Conservation (phyloP, 2,797 vertebrate genomes). For the Sparus aurata region DNA sequence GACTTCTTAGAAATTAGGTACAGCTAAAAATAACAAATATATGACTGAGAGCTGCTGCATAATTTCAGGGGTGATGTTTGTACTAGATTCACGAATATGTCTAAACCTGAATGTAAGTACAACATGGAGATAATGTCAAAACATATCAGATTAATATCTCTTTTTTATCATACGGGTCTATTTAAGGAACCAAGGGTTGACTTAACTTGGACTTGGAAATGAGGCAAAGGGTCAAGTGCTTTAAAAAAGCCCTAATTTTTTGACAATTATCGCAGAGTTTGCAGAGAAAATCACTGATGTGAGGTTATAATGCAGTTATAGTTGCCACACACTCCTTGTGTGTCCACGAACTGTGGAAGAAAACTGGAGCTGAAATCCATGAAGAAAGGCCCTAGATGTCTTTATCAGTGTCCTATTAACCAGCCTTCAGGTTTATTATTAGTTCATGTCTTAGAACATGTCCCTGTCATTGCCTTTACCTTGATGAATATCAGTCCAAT, state of each 20-base stretch:
- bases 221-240: not conserved
- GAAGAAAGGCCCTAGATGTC: not conserved
- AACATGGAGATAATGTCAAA: not conserved
- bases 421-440: not conserved
- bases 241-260: not conserved
- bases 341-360: slow-evolving; percentile 1
- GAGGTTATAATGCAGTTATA: not conserved
- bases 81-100: slow-evolving; percentile 5
- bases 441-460: not conserved
- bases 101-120: not conserved
- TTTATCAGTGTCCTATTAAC: not conserved
- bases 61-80: not conserved
- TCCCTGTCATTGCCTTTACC: not conserved
- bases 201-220: not conserved
- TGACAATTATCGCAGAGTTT: not conserved
- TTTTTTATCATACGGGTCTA: not conserved
- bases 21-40: slow-evolving; percentile 8
- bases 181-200: not conserved
- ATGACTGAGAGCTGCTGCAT: not conserved
- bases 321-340: not conserved
- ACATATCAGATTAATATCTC: not conserved
- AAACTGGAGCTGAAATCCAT: slow-evolving; percentile 6
- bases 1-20: slow-evolving; percentile 3
- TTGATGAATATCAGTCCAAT: slow-evolving; percentile 1
- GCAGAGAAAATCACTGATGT: not conserved